Base-by-base conservation (phyloP, 2,888 invertebrate species). In the Stenchaetothrips biformis region DNA sequence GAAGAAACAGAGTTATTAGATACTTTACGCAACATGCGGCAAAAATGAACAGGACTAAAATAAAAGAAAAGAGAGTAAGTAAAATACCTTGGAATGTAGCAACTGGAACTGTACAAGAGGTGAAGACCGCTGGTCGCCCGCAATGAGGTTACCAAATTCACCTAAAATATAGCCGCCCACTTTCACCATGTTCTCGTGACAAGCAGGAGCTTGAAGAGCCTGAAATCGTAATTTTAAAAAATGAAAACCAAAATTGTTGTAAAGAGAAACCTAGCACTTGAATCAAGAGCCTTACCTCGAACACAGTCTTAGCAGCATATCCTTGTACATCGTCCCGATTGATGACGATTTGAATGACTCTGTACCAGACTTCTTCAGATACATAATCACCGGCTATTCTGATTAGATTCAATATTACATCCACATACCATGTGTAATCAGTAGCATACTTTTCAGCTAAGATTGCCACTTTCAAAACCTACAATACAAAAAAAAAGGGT, bases 171-270 rank as follows among this genome's bases (percentile, higher is more conserved):
- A 99, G 80, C 99, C 99, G 82, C 99, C 99, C 80, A 99, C 99
- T 91, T 99, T 99, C 1, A 99, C 99, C 99, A 99, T 99, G 87
- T 99, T 99, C 88, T 99, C 99, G 87, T 99, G 99, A 86, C 99
- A 99, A 48, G 99, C 99, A 27, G 99, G 98, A 53, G 98, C 98
- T 89, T 99, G 98, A 80, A 99, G 89, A 81, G 98, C 98, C 91
- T 92, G 84, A 37, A 53, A 49, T 79, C 0, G 8, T 11, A 59
- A 13, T 59, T 16, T 9, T 0, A 6, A 80, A 80, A 79, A 48
- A 79, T 37, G 79, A 80, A 81, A 67, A 11, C 80, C 78, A 37
- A 80, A 1, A 62, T 78, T 25, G 21, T 74, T 47, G 37, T 79
- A 53, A 37, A 25, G 37, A 37, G 78, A 21, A 78, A 59, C 80